Evolutionary conservation across 2,888 invertebrate genomes (phyloP), one percentile per base, ranked within the genome.

Genomic region (Phasia obesa): DNA sequence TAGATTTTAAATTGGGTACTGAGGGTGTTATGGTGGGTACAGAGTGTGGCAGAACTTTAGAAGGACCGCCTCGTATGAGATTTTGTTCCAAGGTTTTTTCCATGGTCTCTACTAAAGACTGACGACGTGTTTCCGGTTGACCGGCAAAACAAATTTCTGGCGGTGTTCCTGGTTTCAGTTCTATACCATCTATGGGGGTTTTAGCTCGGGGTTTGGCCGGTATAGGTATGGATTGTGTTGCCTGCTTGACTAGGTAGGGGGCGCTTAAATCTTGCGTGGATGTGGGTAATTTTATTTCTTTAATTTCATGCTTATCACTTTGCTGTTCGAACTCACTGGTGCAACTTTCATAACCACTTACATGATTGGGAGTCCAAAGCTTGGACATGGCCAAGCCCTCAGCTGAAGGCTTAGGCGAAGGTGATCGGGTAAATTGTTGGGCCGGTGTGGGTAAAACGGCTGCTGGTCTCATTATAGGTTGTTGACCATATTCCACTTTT

Each of bases 361-460:
- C 86, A 11, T 89, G 75, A 67, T 76, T 77, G 1, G 90, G 90
- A 4, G 94, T 93, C 95, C 95, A 95, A 0, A 94, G 91, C 88
- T 94, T 94, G 85, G 95, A 94, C 94, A 95, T 95, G 74, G 93
- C 92, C 55, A 95, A 87, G 0, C 92, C 94, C 87, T 95, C 94
- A 0, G 93, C 93, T 3, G 94, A 94, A 9, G 95, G 94, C 79
- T 93, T 93, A 0, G 93, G 93, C 1, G 92, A 92, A 1, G 91
- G 91, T 65, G 93, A 89, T 15, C 92, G 87, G 5, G 88, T 87
- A n/a, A 90, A 87, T 27, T 87, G 87, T 23, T 88, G 87, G 1
- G 87, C 87, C 0, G 89, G 90, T 6, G 90, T 87, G 3, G 89
- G 87, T 21, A 91, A 51, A 17, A 85, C 85, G 0, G 89, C 90